Evolutionary conservation across 2,113 vertebrate species (phyloP).

Genomic region (Pelusios castaneus): DNA sequence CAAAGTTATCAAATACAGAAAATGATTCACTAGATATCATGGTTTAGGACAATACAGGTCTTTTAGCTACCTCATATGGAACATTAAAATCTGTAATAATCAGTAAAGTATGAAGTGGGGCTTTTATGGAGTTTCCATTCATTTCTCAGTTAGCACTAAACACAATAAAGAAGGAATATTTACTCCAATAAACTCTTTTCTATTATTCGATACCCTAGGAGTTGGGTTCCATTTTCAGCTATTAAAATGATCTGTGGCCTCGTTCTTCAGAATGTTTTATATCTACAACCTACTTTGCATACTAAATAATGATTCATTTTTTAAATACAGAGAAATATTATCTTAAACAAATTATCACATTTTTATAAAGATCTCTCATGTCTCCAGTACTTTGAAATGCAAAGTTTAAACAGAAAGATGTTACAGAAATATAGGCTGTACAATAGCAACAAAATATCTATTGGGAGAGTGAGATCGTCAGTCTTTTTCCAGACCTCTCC

Average conservation of each 20-base stretch:
- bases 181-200: neutral
- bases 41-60: neutral
- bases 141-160: constrained; percentile 1
- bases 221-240: constrained; percentile 43
- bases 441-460: neutral
- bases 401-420: constrained; percentile 31
- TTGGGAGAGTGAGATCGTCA: neutral
- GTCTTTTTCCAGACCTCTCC: neutral
- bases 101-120: neutral
- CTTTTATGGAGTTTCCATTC: neutral
- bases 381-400: neutral
- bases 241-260: neutral
- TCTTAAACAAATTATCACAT: neutral
- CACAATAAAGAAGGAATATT: neutral
- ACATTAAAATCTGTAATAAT: neutral
- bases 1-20: neutral
- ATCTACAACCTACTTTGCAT: constrained; percentile 21
- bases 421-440: neutral
- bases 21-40: neutral
- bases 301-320: constrained; percentile 4
- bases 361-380: constrained; percentile 7
- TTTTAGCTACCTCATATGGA: neutral
- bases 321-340: neutral
- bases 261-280: constrained; percentile 15
- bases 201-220: constrained; percentile 13